phyloP scores from a whole-genome alignment of 2,113 vertebrate species.

The Poicephalus gulielmi region DNA sequence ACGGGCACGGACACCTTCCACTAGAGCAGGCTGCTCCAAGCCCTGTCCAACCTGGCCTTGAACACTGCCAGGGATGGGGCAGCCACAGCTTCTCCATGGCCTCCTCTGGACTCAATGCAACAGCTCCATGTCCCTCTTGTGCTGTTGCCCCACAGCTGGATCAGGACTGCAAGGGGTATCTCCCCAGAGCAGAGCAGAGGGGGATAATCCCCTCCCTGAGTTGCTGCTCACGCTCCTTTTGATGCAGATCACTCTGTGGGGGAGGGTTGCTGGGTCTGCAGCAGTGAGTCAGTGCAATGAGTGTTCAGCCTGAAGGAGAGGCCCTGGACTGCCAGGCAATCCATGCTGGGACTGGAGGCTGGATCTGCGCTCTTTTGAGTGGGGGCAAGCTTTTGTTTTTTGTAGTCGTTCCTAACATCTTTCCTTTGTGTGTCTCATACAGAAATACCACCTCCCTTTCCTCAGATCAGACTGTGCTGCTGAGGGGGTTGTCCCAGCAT shows the following conservation, averaged over 20 bases:
- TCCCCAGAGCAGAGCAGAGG: background rate
- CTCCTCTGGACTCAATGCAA: background rate
- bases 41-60: background rate
- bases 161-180: background rate
- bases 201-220: background rate
- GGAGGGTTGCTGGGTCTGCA: background rate
- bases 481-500: fast-evolving
- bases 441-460: background rate
- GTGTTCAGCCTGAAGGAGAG: background rate
- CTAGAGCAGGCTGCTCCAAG: background rate
- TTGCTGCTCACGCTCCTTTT: background rate
- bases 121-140: background rate
- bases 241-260: background rate
- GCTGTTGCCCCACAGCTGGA: background rate
- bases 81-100: background rate
- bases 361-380: background rate
- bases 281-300: background rate
- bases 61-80: background rate
- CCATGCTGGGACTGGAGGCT: fast-evolving
- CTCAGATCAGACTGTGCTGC: background rate
- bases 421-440: background rate
- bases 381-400: background rate
- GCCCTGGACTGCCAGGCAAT: background rate
- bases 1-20: background rate
- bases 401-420: background rate